These are phyloP conservation scores for Oscheius sp. DNA, from an alignment of 2,888 invertebrate genomes.

Conservation along the genomic window DNA sequence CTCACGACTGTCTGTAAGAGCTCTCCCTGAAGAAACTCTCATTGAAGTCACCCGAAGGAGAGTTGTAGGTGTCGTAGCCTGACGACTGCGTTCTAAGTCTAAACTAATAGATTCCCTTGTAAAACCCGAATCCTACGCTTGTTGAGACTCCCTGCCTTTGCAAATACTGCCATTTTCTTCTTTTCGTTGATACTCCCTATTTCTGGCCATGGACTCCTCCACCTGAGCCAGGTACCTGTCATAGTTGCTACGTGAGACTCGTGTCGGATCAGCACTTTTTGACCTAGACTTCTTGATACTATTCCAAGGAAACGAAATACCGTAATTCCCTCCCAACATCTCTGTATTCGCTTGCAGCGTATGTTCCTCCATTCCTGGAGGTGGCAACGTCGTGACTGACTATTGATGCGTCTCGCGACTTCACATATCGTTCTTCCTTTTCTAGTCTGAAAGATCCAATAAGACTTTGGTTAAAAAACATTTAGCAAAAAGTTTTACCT, in stretches of 20 bases:
- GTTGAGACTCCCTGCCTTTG: conserved; percentile 14
- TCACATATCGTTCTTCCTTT: conserved; percentile 29
- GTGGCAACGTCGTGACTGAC: not conserved
- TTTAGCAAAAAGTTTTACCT: not conserved
- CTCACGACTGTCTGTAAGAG: conserved; percentile 27
- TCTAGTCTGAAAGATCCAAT: conserved; percentile 9
- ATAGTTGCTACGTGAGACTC: not conserved
- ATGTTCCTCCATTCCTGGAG: not conserved
- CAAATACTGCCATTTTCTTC: not conserved
- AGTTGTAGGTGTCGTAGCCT: conserved; percentile 2
- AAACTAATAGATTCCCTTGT: not conserved
- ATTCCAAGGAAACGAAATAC: not conserved
- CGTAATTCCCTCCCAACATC: not conserved
- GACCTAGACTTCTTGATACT: not conserved
- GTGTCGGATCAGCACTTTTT: conserved; percentile 12
- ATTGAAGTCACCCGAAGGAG: not conserved
- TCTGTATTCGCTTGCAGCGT: conserved; percentile 8
- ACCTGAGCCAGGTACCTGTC: not conserved
- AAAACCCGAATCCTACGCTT: conserved; percentile 1
- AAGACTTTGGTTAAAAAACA: not conserved
- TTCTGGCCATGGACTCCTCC: not conserved
- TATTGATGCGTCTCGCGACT: conserved; percentile 19
- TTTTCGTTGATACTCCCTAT: not conserved
- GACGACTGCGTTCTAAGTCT: conserved; percentile 12
- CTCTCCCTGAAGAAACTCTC: conserved; percentile 25